phyloP scores from a whole-genome alignment of 2,888 invertebrate genomes.

The Antheraea yamamai region DNA sequence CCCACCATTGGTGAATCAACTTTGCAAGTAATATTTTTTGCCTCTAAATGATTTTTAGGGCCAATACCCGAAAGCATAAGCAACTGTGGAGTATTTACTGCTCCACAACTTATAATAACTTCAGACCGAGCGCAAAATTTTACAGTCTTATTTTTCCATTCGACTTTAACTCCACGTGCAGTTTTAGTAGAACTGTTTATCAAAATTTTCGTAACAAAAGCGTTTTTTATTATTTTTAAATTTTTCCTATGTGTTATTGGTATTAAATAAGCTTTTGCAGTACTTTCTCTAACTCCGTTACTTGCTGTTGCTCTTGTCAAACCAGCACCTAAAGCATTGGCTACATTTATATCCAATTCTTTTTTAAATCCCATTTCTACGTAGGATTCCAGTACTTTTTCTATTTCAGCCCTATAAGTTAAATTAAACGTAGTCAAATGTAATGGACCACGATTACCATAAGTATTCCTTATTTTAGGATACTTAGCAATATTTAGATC shows the following conservation, averaged over 20 bases:
- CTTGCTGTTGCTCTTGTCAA: conserved; percentile 68
- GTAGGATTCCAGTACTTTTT: conserved; percentile 58
- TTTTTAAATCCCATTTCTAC: conserved; percentile 66
- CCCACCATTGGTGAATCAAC: conserved; percentile 74
- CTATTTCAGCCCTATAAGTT: conserved; percentile 53
- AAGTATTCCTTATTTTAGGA: conserved; percentile 41
- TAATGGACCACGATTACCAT: conserved; percentile 72
- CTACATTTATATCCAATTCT: conserved; percentile 61
- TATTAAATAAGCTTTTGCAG: conserved; percentile 80
- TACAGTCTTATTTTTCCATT: conserved; percentile 19
- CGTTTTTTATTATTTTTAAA: conserved; percentile 25
- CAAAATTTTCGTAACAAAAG: conserved; percentile 30
- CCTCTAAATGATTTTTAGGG: conserved; percentile 55
- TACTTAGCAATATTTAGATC: conserved; percentile 39
- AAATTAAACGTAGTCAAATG: conserved; percentile 68
- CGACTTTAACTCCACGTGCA: conserved; percentile 31
- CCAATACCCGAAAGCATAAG: conserved; percentile 80
- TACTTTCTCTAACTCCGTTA: conserved; percentile 76
- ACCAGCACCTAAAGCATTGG: conserved; percentile 72
- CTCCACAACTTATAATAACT: conserved; percentile 71
- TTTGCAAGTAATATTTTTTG: conserved; percentile 57
- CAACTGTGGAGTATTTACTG: conserved; percentile 75
- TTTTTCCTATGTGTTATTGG: conserved; percentile 35
- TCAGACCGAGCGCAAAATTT: conserved; percentile 38
- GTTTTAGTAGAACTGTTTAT: conserved; percentile 20